Evolutionary conservation across 2,797 vertebrate species (phyloP), one percentile per base, ranked within the genome.

Genomic region (Lepus oiostolus): DNA sequence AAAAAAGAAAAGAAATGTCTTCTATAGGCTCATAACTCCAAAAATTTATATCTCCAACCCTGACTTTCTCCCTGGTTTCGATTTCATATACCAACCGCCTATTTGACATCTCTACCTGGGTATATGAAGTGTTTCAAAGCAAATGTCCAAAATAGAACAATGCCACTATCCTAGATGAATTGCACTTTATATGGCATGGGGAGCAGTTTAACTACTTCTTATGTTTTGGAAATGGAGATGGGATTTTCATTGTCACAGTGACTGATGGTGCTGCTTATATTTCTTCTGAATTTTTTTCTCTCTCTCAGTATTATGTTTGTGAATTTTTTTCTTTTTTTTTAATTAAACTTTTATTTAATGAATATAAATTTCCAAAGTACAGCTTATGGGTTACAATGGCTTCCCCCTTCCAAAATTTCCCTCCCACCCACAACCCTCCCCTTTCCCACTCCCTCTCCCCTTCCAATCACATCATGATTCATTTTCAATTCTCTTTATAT

Each of bases 151-250:
- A 86, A 67, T 32, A 50, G 8, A 82, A 71, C 47, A 71, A 82
- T 54, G 52, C 7, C 60, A 91, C 88, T 58, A 81, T 74, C 54
- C 35, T 86, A 65, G 62, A 35, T 32, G 88, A 91, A 89, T 47
- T 54, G 4, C 71, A 85, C 14, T 82, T 28, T n/a, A 22, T 65
- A 32, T n/a, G 26, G 38, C 13, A n/a, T 22, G 21, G 47, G 67
- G 26, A 24, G 21, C 32, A 85, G 38, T 76, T 42, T 42, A 67
- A 76, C 28, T 17, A 74, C 65, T 22, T 38, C 47, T 42, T 79
- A 60, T 12, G 50, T 54, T 90, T 94, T 76, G 85, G 68, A 86
- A 86, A 82, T 77, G 11, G 77, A 80, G 10, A 22, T 68, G 60
- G 60, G 42, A 85, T 58, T 90, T 90, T 67, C n/a, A 76, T 21